A percentile compares a stretch with the other conserved stretches of the same genome.
Evolutionary conservation across 2,888 invertebrate species (phyloP).

Genomic region (Drosophila prostipennis): DNA sequence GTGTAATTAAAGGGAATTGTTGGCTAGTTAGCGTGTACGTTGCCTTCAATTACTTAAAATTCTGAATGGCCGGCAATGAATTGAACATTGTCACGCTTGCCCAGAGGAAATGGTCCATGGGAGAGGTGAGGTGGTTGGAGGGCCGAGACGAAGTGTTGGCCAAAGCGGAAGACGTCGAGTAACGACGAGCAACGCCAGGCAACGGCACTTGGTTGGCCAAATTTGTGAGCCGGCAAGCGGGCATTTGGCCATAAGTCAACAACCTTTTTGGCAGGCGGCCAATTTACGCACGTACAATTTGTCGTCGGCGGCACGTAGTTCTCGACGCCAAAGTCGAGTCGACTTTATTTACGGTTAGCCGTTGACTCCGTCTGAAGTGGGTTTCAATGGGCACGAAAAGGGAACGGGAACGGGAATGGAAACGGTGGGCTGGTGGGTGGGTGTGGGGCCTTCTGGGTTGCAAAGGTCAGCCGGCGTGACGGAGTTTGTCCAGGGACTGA

Average conservation of each 20-base stretch:
- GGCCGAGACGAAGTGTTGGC: constrained; percentile 19
- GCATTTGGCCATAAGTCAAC: constrained; percentile 66
- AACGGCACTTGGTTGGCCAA: constrained; percentile 46
- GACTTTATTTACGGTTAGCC: constrained; percentile 53
- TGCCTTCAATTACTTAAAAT: constrained; percentile 77
- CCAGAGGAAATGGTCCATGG: constrained; percentile 56
- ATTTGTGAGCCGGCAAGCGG: constrained; percentile 38
- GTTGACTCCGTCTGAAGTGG: constrained; percentile 19
- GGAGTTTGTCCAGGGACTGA: constrained; percentile 13
- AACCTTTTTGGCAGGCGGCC: constrained; percentile 72
- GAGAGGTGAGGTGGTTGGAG: neutral
- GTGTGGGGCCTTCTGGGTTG: constrained; percentile 1
- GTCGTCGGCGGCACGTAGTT: constrained; percentile 49
- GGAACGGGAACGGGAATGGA: neutral
- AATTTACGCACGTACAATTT: constrained; percentile 75
- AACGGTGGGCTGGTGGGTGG: neutral
- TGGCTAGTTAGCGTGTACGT: constrained; percentile 57
- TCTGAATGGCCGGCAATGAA: constrained; percentile 71
- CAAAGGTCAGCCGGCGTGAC: constrained; percentile 34
- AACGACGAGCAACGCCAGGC: constrained; percentile 26
- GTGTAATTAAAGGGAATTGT: constrained; percentile 67
- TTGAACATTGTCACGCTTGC: constrained; percentile 74
- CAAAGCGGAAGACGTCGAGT: constrained; percentile 34
- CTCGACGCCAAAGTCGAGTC: constrained; percentile 28
- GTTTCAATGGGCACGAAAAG: constrained; percentile 4